Percentiles rank a stretch among this genome's conserved stretches.
Conservation (phyloP, 2,113 vertebrate genomes). For the Lynx canadensis region DNA sequence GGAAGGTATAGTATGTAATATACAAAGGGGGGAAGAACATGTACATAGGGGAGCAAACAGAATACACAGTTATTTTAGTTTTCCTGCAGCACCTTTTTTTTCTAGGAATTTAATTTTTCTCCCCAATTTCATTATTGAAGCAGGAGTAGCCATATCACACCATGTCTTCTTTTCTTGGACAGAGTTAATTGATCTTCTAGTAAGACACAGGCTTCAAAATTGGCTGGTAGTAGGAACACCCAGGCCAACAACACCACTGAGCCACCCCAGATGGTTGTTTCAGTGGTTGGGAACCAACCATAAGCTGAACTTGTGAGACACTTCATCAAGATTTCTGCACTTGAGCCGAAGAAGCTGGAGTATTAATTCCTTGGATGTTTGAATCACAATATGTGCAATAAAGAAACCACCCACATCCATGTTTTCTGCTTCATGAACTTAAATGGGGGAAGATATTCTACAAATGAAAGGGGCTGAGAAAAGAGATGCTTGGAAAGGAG, state of each 20-base stretch:
- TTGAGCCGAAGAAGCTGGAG: not conserved
- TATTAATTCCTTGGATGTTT: no score
- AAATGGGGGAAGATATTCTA: not conserved
- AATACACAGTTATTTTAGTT: not conserved
- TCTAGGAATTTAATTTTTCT: not conserved
- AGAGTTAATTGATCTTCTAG: not conserved
- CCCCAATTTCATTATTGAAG: not conserved
- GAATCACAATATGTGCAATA: no score
- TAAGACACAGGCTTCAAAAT: not conserved
- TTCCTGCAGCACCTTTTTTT: not conserved
- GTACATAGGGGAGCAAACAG: not conserved
- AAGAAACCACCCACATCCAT: fast-evolving
- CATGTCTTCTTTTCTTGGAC: not conserved
- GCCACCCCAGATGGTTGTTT: not conserved
- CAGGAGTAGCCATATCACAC: not conserved
- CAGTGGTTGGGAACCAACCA: not conserved
- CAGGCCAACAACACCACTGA: not conserved
- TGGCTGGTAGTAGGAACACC: not conserved
- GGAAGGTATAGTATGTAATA: not conserved
- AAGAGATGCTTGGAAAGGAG: not conserved
- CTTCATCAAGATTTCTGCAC: not conserved
- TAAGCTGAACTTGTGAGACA: not conserved
- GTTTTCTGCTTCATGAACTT: not conserved
- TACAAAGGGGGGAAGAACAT: not conserved
- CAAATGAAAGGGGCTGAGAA: not conserved